phyloP scores from a whole-genome alignment of 2,797 vertebrate species.

The Phrynocephalus forsythii region DNA sequence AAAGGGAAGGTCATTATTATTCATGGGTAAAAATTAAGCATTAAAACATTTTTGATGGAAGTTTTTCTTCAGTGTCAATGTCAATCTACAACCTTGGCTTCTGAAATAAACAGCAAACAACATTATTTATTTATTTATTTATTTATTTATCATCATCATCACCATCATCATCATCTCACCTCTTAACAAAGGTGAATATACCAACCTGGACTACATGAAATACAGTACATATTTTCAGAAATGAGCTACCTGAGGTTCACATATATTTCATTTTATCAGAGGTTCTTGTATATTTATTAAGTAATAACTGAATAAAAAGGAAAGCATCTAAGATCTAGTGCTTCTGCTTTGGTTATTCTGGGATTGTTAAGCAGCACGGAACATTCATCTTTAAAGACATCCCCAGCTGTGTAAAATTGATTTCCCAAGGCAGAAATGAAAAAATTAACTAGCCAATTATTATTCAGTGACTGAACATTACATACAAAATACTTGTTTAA shows the following conservation, averaged over 20 bases:
- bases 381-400: neutral
- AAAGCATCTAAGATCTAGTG: neutral
- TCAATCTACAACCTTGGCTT: neutral
- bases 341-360: neutral
- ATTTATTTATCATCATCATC: too few species aligned
- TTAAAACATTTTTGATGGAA: neutral
- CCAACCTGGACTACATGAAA: neutral
- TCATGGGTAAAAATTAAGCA: neutral
- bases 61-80: neutral
- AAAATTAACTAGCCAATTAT: conserved; percentile 4
- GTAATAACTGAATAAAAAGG: neutral
- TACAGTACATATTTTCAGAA: too few species aligned
- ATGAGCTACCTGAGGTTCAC: too few species aligned
- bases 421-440: conserved; percentile 21
- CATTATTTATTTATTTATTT: too few species aligned
- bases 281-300: neutral
- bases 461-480: neutral
- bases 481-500: conserved; percentile 7
- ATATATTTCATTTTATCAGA: neutral
- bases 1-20: neutral
- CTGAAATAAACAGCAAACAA: neutral
- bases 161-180: neutral
- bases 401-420: neutral
- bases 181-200: neutral
- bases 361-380: neutral